Base-by-base conservation (phyloP, 2,888 invertebrate species). In the Apamea anceps region DNA sequence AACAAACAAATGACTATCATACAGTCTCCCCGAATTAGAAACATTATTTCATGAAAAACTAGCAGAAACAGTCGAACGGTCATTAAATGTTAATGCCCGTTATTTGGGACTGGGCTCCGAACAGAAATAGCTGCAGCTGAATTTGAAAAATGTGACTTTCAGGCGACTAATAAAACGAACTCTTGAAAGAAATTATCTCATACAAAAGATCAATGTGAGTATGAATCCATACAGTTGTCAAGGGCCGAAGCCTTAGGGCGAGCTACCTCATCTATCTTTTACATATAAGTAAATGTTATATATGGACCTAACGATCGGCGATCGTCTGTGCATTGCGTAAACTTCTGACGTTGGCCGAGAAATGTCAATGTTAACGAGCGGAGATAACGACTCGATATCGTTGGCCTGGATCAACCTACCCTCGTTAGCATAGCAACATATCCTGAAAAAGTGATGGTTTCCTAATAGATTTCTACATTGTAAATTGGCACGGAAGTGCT, bases 201-300 rank as follows among this genome's bases (percentile, higher is more conserved):
- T 21, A 72, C 25, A 66, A 45, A 75, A 65, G 62, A 63, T 71
- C 65, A 85, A 62, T 72, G 57, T 67, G 42, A 72, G 71, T 65
- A 71, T 65, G 87, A 88, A 80, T 77, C 83, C 84, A 75, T 82
- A 90, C 48, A 89, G 68, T 71, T 12, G 77, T 65, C 68, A 65
- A 85, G 60, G 45, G 45, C 70, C 48, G 88, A 82, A 89, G 80
- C 87, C 79, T 63, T 81, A 88, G 68, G 74, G 66, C 21, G 32
- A 28, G 51, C 45, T 74, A 67, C 75, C 80, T 83, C 84, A 86
- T 86, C 73, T 68, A 63, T 60, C 45, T 74, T 80, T 76, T 66
- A 80, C 32, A 67, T 71, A 74, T 48, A 76, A 63, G 2, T 68
- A 72, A 72, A 73, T 28, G 72, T 75, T 75, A 79, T 66, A 54